Base-by-base conservation (phyloP, 2,888 invertebrate genomes). In the Enoplolaimus lenunculus region DNA sequence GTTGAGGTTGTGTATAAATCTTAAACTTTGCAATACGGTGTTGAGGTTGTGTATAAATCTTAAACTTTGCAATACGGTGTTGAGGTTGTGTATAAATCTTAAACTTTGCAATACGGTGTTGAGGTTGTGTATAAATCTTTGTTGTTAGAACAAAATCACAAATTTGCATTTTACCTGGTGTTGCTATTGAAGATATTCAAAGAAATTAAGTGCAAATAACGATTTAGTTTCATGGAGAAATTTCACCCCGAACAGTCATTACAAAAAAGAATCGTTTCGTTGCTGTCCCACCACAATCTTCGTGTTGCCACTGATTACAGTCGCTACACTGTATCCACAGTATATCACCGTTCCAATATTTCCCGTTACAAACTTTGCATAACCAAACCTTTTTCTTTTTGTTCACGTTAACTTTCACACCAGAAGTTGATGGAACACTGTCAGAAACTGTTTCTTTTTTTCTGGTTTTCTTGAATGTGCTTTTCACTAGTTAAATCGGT, bases 291-390 rank as follows among this genome's bases (percentile, higher is more conserved):
- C 34, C 67, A 34, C 67, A 29, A 7, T 31, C 34, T 21, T 66
- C 67, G 34, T 66, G 67, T 34, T 66, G 67, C 67, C 67, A 66
- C 34, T 7, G 30, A 21, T n/a, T 31, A n/a, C 67, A 66, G n/a
- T 66, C 34, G 3, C 21, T 29, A 34, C 34, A 66, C 31, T 66
- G 67, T 21, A 33, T n/a, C 34, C 67, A 66, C 13, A n/a, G 33
- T 29, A 29, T 62, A n/a, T 7, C n/a, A 7, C 7, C 67, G 3
- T 21, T 34, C 2, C 67, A 31, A 34, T 66, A 66, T n/a, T 16
- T 3, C n/a, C 26, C 34, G n/a, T n/a, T 21, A 13, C 67, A 66
- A 13, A 66, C 67, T 66, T 26, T 7, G n/a, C 64, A 62, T 30
- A n/a, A 13, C 26, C 67, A 66, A 45, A 45, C 45, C 45, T 21